Percentiles rank a stretch among this genome's conserved stretches.
These are phyloP conservation scores for Lycia hirtaria DNA, from an alignment of 2,888 invertebrate species.

Conservation along the genomic window DNA sequence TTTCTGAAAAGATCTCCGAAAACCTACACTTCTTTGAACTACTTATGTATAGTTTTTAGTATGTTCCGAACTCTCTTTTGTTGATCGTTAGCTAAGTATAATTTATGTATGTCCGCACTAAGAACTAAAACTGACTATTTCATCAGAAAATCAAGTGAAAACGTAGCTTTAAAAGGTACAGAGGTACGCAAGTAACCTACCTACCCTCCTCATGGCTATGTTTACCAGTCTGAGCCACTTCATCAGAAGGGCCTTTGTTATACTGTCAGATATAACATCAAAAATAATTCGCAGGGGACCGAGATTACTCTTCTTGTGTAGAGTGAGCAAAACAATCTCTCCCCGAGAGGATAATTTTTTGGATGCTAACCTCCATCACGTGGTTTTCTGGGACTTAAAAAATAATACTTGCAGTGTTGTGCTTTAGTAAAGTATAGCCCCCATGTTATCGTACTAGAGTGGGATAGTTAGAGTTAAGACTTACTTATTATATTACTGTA, in stretches of 20 bases:
- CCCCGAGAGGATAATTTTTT: conserved; percentile 11
- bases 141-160: background rate
- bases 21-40: no score
- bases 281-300: conserved; percentile 8
- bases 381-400: background rate
- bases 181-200: background rate
- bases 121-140: background rate
- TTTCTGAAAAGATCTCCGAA: no score
- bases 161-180: background rate
- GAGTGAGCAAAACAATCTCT: conserved; percentile 14
- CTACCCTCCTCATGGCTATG: background rate
- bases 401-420: background rate
- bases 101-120: no score
- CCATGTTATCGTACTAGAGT: no score
- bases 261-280: conserved; percentile 9
- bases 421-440: no score
- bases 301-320: conserved; percentile 12
- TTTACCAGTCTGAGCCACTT: background rate
- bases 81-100: no score
- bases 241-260: conserved; percentile 3
- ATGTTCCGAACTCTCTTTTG: no score
- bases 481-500: no score
- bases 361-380: conserved; percentile 4
- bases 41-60: no score
- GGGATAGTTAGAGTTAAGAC: no score